Conservation (phyloP, 1,140 invertebrate genomes). For the Drosophila subobscura region DNA sequence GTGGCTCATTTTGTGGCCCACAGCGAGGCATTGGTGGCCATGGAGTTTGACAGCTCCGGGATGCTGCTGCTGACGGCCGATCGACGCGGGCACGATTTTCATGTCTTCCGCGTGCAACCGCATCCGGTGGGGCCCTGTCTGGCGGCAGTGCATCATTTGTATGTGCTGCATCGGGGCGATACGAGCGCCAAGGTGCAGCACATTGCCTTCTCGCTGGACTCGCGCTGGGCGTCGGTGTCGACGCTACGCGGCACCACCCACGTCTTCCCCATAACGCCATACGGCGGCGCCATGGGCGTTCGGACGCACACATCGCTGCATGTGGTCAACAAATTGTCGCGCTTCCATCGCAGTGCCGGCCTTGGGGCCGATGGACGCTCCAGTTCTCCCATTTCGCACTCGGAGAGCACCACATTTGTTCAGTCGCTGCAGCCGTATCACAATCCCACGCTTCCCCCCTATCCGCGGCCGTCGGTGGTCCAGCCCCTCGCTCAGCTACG, state of each 20-base stretch:
- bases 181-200: constrained; percentile 94
- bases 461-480: constrained; percentile 91
- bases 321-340: constrained; percentile 97
- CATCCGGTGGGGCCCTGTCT: constrained; percentile 94
- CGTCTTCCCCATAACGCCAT: constrained; percentile 98
- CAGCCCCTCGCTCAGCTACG: constrained; percentile 93
- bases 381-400: constrained; percentile 89
- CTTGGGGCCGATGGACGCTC: constrained; percentile 89
- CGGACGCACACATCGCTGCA: constrained; percentile 96
- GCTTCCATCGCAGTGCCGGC: constrained; percentile 98
- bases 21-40: constrained; percentile 93
- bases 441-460: constrained; percentile 94
- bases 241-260: constrained; percentile 98
- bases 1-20: constrained; percentile 98
- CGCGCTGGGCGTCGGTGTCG: constrained; percentile 97
- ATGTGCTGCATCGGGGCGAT: constrained; percentile 95
- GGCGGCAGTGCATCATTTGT: constrained; percentile 97
- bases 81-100: constrained; percentile 96
- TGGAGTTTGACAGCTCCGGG: constrained; percentile 96
- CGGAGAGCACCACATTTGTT: constrained; percentile 84
- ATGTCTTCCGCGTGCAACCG: constrained; percentile 96
- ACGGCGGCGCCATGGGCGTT: constrained; percentile 95
- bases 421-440: constrained; percentile 88
- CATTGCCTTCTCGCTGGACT: constrained; percentile 95
- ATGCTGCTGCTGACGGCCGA: constrained; percentile 96